phyloP scores from a whole-genome alignment of 2,797 vertebrate genomes.

The Ciconia nigra region DNA sequence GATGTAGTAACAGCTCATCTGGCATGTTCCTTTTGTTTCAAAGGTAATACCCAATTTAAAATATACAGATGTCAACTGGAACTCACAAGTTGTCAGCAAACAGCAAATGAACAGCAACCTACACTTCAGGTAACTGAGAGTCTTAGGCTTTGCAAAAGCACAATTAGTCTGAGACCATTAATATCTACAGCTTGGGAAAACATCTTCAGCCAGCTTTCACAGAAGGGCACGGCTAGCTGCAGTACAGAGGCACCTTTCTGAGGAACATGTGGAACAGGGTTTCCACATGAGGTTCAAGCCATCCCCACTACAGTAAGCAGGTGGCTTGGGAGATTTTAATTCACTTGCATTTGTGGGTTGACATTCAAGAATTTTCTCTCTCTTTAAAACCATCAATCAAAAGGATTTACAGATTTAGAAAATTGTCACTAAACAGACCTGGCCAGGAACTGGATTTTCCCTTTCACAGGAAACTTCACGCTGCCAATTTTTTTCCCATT shows the following conservation, averaged over 20 bases:
- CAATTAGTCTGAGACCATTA: not conserved
- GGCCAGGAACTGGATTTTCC: not conserved
- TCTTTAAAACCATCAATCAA: not conserved
- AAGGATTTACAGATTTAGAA: not conserved
- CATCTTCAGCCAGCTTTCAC: not conserved
- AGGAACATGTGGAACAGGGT: not conserved
- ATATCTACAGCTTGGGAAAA: not conserved
- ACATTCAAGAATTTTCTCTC: not conserved
- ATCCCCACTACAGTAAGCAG: not conserved
- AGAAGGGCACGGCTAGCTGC: not conserved
- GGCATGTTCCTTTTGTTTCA: not conserved
- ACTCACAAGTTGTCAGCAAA: not conserved
- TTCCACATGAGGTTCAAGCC: not conserved
- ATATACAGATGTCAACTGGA: not conserved
- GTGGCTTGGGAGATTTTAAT: not conserved
- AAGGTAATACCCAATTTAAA: not conserved
- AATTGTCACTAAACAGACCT: not conserved
- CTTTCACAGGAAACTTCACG: not conserved
- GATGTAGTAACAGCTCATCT: not conserved
- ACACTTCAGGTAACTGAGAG: not conserved
- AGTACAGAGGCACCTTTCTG: not conserved
- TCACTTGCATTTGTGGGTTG: not conserved
- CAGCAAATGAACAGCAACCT: not conserved
- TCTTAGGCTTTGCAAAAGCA: not conserved
- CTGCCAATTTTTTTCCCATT: not conserved